These are phyloP conservation scores for Phyllostomus hastatus DNA, from an alignment of 2,113 vertebrate genomes.

Conservation along the genomic window DNA sequence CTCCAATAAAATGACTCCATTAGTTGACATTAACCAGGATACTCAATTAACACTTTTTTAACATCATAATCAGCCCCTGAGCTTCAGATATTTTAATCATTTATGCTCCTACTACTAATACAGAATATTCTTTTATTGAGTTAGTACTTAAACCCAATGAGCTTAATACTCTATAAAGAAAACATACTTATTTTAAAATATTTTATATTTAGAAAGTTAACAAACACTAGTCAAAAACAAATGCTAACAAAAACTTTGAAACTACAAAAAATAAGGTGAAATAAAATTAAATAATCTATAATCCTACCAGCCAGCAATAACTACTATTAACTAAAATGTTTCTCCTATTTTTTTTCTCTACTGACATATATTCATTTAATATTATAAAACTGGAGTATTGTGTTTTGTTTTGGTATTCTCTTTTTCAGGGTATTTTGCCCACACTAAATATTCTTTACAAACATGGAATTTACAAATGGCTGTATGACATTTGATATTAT, in stretches of 20 bases:
- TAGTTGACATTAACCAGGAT: not conserved
- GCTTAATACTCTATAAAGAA: constrained; percentile 23
- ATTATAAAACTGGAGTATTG: not conserved
- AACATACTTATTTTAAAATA: constrained; percentile 17
- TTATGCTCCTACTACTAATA: constrained; percentile 11
- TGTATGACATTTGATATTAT: not conserved
- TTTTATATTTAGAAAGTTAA: not conserved
- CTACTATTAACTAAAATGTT: not conserved
- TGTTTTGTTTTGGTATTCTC: constrained; percentile 1
- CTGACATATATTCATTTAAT: not conserved
- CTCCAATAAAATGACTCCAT: constrained; percentile 22
- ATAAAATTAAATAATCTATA: not conserved
- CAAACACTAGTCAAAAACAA: not conserved
- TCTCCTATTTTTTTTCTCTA: not conserved
- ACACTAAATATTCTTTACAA: constrained; percentile 30
- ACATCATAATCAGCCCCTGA: not conserved
- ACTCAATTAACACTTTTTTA: not conserved
- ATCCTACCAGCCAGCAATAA: not conserved
- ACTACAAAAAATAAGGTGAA: constrained; percentile 2
- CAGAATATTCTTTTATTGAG: constrained; percentile 3
- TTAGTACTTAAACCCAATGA: not conserved
- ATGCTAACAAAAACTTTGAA: constrained; percentile 2
- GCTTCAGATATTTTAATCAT: constrained; percentile 35
- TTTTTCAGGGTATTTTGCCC: not conserved
- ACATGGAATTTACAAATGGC: not conserved